phyloP scores from a whole-genome alignment of 1,140 invertebrate genomes.

The Trichogramma pretiosum region DNA sequence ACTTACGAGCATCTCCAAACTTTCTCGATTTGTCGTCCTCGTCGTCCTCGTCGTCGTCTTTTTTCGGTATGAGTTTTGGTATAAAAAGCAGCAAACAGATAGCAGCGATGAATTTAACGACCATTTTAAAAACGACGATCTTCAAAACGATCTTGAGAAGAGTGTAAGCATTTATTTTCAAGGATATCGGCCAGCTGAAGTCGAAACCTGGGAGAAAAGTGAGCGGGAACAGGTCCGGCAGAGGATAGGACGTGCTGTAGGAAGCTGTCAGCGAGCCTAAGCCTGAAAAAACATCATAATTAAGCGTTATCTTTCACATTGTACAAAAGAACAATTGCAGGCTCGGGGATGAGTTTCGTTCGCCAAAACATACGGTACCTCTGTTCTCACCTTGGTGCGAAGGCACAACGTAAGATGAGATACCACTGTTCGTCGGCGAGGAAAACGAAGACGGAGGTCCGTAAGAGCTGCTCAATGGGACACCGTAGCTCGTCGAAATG shows the following conservation, averaged over 20 bases:
- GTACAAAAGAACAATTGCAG: no score
- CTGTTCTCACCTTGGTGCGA: conserved; percentile 36
- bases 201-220: conserved; percentile 37
- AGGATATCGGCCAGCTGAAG: conserved; percentile 33
- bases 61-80: conserved; percentile 53
- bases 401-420: conserved; percentile 5
- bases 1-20: conserved; percentile 20
- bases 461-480: no score
- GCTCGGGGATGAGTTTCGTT: no score
- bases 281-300: conserved; percentile 18
- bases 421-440: background rate
- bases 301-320: no score
- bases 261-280: conserved; percentile 24
- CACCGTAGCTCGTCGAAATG: no score
- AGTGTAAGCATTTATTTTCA: conserved; percentile 62
- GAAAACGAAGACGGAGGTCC: background rate
- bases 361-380: conserved; percentile 27
- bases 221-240: conserved; percentile 50
- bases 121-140: conserved; percentile 66
- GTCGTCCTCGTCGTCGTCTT: conserved; percentile 19
- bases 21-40: conserved; percentile 22
- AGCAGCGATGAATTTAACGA: conserved; percentile 65
- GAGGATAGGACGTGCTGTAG: conserved; percentile 45
- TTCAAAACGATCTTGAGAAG: conserved; percentile 65
- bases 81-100: conserved; percentile 65